Evolutionary conservation across 2,113 vertebrate genomes (phyloP), one percentile per base, ranked within the genome.

Genomic region (Salvelinus alpinus): DNA sequence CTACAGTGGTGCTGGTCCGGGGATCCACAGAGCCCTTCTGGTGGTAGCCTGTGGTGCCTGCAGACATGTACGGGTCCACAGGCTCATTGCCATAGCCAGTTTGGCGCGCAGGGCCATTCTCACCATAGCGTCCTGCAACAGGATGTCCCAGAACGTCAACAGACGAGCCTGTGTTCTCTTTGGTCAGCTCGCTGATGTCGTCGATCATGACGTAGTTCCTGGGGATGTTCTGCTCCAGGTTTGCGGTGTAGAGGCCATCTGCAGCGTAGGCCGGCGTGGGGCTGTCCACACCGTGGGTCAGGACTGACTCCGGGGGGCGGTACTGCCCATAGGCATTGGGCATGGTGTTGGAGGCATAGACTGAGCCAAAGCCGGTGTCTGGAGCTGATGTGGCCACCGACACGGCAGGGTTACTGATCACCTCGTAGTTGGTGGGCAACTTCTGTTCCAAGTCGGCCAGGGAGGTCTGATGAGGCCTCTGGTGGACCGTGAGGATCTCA

Each of bases 141-240:
- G 93, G 87, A 0, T 91, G 94, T 27, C 93, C 90, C 0, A 78
- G 73, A 0, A 90, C 80, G 79, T 98, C 96, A 0, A 73, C 88
- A 73, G 94, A 91, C 64, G 92, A 80, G 60, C 85, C 86, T 0
- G 94, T 78, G 80, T 92, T 97, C 62, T 97, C 96, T 91, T 99
- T 99, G 72, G 97, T 99, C 79, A 99, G 91, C 86, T 99, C 97
- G 1, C 96, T 99, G 87, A 99, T 99, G 86, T 99, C 98, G 9
- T 99, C 97, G 0, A 99, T 99, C 97, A 99, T 97, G 60, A 99
- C 97, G 0, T 99, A 99, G 90, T 99, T 99, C 67, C 98, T 94
- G 38, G 98, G 96, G 69, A 99, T 96, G 72, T 95, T 99, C 88
- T 99, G 97, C 87, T 99, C 97, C 70, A 99, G 88, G 87, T 91